Base-by-base conservation (phyloP, 2,797 vertebrate species). In the Hephaestus fuliginosus region DNA sequence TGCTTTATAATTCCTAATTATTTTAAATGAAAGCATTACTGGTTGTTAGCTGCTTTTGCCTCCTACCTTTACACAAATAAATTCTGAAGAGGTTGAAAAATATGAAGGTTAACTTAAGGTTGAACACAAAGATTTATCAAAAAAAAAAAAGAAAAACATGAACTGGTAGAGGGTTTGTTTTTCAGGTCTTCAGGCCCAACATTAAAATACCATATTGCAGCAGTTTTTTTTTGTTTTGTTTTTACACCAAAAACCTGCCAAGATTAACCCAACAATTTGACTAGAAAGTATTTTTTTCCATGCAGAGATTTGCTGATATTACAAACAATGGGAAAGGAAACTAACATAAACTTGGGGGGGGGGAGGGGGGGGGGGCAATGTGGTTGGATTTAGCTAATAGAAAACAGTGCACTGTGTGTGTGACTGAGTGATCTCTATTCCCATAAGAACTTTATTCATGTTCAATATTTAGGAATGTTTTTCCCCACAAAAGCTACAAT, bases 361-460 rank as follows among this genome's bases (percentile, higher is more conserved):
- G 25, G 25, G 25, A 25, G 25, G 25, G 25, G 25, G 25, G 1
- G 25, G 25, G 25, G 25, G n/a, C 73, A 77, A 0, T 79, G 72
- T 80, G 86, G 70, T 85, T 52, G 39, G 48, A 56, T 70, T 78
- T 55, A 61, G 78, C 76, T 86, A 75, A 82, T 70, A 20, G 53
- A 22, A 88, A 82, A 70, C 81, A 48, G 78, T 6, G 28, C 44
- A 17, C 12, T 53, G 25, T 67, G 30, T 73, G 76, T 84, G 82
- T 65, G 56, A 82, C 44, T 48, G 76, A 79, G 60, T 62, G 77
- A 78, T 78, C 62, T 51, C 52, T 51, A 68, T 20, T 66, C 60
- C 55, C 22, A n/a, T 46, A 33, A 73, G 11, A 53, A 25, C 74
- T 69, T 80, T 77, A 33, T 61, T 79, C 7, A 44, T 72, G 55